A percentile compares a stretch with the other conserved stretches of the same genome.
These are phyloP conservation scores for Chymomyza caudatula DNA, from an alignment of 2,888 invertebrate species.

Conservation along the genomic window DNA sequence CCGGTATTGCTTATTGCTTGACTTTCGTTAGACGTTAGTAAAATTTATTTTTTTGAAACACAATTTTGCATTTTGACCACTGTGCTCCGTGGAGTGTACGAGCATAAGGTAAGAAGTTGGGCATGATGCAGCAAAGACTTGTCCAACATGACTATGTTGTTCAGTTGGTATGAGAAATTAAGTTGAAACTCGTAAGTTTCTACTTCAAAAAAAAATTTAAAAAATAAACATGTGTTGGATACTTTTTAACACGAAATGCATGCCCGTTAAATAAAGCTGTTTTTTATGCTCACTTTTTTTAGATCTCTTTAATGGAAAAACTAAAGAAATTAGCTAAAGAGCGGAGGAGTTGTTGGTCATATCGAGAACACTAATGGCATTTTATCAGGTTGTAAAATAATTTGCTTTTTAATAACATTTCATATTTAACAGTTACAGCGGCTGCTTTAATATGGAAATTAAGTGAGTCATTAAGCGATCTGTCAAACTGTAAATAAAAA, in stretches of 20 bases:
- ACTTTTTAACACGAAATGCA: conserved; percentile 48
- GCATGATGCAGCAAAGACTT: conserved; percentile 50
- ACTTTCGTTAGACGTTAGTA: no score
- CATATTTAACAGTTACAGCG: neutral
- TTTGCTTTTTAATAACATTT: neutral
- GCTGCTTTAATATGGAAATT: neutral
- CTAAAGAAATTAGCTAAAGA: neutral
- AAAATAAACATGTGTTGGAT: conserved; percentile 47
- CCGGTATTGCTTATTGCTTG: no score
- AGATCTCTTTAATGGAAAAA: neutral
- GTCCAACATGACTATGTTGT: conserved; percentile 41
- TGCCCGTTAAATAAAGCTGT: conserved; percentile 52
- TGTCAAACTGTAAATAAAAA: no score
- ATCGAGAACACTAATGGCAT: neutral
- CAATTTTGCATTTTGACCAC: no score
- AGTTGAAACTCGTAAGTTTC: conserved; percentile 29
- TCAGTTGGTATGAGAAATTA: conserved; percentile 30
- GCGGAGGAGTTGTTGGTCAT: neutral
- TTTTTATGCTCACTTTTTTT: neutral
- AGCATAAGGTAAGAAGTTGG: neutral
- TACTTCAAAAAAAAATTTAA: neutral
- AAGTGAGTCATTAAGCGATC: neutral
- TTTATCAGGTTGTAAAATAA: neutral
- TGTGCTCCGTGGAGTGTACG: conserved; percentile 8
- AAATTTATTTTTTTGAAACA: no score